phyloP scores from a whole-genome alignment of 2,113 vertebrate genomes.

The Canis aureus region DNA sequence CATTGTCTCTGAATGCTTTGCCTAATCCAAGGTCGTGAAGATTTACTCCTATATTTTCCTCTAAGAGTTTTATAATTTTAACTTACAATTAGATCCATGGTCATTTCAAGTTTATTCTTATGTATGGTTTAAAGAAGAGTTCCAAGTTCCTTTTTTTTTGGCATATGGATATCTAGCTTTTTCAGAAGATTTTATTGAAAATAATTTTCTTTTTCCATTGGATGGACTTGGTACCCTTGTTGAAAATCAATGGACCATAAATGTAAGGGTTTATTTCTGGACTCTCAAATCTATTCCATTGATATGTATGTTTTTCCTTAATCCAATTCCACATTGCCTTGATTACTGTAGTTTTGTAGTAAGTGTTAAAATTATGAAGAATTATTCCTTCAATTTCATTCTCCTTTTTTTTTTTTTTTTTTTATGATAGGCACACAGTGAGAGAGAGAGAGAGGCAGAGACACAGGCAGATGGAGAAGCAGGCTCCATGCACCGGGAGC shows the following conservation, averaged over 20 bases:
- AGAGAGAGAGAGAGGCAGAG: no score
- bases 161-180: not conserved
- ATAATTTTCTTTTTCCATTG: not conserved
- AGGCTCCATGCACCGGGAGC: no score
- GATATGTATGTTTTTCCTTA: not conserved
- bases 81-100: not conserved
- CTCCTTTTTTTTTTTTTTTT: no score
- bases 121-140: not conserved
- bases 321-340: not conserved
- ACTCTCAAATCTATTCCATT: not conserved
- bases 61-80: not conserved
- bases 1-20: not conserved
- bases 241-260: not conserved
- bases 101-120: constrained; percentile 21
- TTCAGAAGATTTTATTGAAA: not conserved
- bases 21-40: not conserved
- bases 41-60: not conserved
- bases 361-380: not conserved
- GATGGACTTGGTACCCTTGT: not conserved
- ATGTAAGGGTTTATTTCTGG: not conserved
- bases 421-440: no score
- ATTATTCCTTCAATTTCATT: not conserved
- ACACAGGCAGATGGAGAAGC: no score
- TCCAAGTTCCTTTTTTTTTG: not conserved
- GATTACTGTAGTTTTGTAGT: not conserved